Base-by-base conservation (phyloP, 2,113 vertebrate genomes). In the Datnioides undecimradiatus region DNA sequence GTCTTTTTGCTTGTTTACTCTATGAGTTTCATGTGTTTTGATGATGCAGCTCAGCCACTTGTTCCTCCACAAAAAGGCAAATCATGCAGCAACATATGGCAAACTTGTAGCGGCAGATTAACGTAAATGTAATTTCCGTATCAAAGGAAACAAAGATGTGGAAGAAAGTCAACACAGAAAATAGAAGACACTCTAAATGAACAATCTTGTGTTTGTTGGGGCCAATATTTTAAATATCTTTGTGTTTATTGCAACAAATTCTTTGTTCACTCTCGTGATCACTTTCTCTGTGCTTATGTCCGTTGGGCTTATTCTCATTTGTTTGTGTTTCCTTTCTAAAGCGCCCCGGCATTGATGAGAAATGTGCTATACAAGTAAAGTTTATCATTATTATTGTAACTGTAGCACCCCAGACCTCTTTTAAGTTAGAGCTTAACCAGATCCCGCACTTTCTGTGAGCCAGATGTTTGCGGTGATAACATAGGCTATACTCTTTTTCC, bases 201-300 rank as follows among this genome's bases (percentile, higher is more conserved):
- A 29, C 8, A 25, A 40, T 46, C 27, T 36, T 45, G 21, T n/a
- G n/a, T n/a, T n/a, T n/a, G n/a, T n/a, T n/a, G n/a, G n/a, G n/a
- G n/a, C 57, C 48, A 21, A 41, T 79, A 19, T 70, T 48, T 38
- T 17, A 38, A 48, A 49, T 49, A 6, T 31, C 33, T 34, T 77
- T 31, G 10, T 54, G 27, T 46, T 60, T 25, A 21, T 78, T 49
- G 23, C 11, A n/a, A n/a, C 8, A 43, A 31, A 19, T 68, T 8
- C 49, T 21, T 0, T 0, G n/a, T n/a, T n/a, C n/a, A n/a, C n/a
- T n/a, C n/a, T n/a, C n/a, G n/a, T n/a, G n/a, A n/a, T n/a, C n/a
- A n/a, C n/a, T n/a, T n/a, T n/a, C n/a, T n/a, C n/a, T n/a, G n/a
- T n/a, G n/a, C n/a, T n/a, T n/a, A n/a, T n/a, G n/a, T n/a, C n/a